Evolutionary conservation across 2,113 vertebrate genomes (phyloP), one percentile per base, ranked within the genome.

Genomic region (Syngnathoides biaculeatus): DNA sequence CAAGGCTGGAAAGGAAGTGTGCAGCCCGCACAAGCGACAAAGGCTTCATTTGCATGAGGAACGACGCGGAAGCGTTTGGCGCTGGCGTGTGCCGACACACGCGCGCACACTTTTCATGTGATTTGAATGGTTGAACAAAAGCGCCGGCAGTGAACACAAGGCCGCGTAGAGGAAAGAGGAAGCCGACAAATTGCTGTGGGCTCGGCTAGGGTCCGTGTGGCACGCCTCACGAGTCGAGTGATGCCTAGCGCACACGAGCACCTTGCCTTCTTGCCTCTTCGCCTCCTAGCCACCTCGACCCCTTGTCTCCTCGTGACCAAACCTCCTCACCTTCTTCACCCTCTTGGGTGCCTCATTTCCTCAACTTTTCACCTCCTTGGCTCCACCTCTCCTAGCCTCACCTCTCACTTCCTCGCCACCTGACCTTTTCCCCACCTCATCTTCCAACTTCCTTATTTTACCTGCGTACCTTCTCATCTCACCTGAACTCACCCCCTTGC

Each of bases 31-130:
- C 67, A 71, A 65, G 75, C 78, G 69, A 66, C 65, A 72, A 75
- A 75, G 65, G 38, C 12, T 17, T 71, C 62, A 75, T 86, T 86
- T 87, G 80, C 86, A 86, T 84, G 66, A 69, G 10, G 78, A 81
- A 73, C 0, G 71, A 83, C 55, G 68, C 79, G 69, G 85, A 85
- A 85, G 77, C 2, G 73, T 80, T 77, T 40, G 71, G 75, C 67
- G 60, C 68, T 71, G 39, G 50, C 3, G 47, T 3, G 14, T 47
- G 64, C 70, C 65, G 43, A 50, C 47, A 8, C 2, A n/a, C 19
- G 9, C 47, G 9, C 47, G 19, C 8, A 6, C 48, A 52, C 48
- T 52, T 52, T 52, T 52, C 48, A 52, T 52, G n/a, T 10, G 2
- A 52, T 52, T 52, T 52, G 48, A 52, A 52, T 52, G 48, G 8